Percentiles rank a stretch among this genome's conserved stretches.
Evolutionary conservation across 2,113 vertebrate genomes (phyloP).

Genomic region (Actinemys pallida): DNA sequence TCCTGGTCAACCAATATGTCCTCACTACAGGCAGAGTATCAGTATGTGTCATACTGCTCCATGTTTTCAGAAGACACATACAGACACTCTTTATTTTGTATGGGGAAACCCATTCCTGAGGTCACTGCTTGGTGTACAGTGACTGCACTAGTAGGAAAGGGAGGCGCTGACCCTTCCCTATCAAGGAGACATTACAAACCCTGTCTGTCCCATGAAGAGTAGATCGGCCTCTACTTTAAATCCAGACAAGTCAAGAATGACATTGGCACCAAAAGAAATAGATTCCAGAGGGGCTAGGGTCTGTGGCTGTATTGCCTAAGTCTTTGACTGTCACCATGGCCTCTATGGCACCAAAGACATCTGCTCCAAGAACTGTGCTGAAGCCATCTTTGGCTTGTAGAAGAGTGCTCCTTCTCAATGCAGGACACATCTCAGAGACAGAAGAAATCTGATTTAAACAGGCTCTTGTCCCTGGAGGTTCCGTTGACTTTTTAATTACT

Average conservation of each 20-base stretch:
- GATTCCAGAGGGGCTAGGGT: background rate
- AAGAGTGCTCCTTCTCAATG: fast-evolving
- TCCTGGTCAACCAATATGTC: no score
- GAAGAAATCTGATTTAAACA: background rate
- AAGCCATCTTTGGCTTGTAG: background rate
- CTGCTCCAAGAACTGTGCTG: background rate
- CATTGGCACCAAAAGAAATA: background rate
- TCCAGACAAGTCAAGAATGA: background rate
- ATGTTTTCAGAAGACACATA: background rate
- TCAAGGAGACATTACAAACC: background rate
- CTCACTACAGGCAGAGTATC: background rate
- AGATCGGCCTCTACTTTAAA: background rate
- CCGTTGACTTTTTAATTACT: background rate
- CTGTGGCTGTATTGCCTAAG: background rate
- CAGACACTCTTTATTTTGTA: background rate
- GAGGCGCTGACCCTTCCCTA: background rate
- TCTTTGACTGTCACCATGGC: background rate
- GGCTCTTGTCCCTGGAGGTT: background rate
- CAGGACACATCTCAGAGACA: background rate
- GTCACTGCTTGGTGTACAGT: background rate
- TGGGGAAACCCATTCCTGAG: background rate
- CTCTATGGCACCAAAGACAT: background rate
- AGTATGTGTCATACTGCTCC: background rate
- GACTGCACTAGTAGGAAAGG: background rate
- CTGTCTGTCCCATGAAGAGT: background rate